phyloP scores from a whole-genome alignment of 2,797 vertebrate genomes.

The Hippoglossus hippoglossus region DNA sequence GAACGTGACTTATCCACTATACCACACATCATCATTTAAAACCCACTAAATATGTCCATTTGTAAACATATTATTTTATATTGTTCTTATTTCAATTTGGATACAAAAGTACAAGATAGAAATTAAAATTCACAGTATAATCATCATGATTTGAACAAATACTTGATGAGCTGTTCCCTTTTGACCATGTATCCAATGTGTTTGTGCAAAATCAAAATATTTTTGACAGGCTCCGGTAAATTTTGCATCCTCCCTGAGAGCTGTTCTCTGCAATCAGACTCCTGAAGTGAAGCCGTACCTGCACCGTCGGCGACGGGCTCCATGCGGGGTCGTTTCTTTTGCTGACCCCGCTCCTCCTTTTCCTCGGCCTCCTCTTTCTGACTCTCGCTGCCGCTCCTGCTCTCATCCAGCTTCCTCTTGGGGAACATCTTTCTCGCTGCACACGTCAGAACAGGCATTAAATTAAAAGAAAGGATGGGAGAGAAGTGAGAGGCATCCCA shows the following conservation, averaged over 20 bases:
- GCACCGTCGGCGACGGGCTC: slow-evolving; percentile 24
- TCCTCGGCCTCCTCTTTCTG: slow-evolving; percentile 63
- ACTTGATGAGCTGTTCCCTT: background rate
- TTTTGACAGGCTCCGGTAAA: background rate
- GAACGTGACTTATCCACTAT: too few relatives aligned
- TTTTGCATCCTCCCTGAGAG: background rate
- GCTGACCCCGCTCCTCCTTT: slow-evolving; percentile 61
- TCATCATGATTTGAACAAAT: too few relatives aligned
- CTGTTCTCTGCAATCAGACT: background rate
- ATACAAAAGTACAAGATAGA: too few relatives aligned
- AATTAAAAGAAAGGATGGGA: slow-evolving; percentile 22
- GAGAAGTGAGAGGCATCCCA: slow-evolving; percentile 25
- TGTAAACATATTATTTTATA: too few relatives aligned
- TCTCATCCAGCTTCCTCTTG: slow-evolving; percentile 86
- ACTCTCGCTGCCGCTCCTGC: slow-evolving; percentile 58
- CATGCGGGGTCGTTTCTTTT: slow-evolving; percentile 67
- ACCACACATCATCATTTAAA: too few relatives aligned
- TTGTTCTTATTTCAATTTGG: too few relatives aligned
- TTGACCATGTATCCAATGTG: background rate
- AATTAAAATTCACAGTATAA: too few relatives aligned
- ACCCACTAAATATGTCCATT: too few relatives aligned
- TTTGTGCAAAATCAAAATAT: slow-evolving; percentile 16
- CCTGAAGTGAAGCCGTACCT: slow-evolving; percentile 64
- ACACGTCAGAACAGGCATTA: slow-evolving; percentile 28
- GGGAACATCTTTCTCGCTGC: slow-evolving; percentile 91